Evolutionary conservation across 2,113 vertebrate genomes (phyloP), one percentile per base, ranked within the genome.

Genomic region (Smithornis capensis): DNA sequence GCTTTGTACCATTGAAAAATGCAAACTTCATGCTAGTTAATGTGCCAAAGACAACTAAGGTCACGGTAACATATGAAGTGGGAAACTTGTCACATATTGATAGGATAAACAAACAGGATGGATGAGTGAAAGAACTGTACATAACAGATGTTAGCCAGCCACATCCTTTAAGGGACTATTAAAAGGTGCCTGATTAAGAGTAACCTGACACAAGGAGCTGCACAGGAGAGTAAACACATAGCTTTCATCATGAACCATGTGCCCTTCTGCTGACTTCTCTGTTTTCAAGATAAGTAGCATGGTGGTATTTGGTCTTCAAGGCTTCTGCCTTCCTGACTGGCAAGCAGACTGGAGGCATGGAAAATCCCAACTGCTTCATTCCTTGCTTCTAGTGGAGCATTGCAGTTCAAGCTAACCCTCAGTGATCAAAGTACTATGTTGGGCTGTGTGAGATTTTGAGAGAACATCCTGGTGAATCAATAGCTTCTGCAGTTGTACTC

Each of bases 41-140:
- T 15, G 49, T 92, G 77, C 68, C 79, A 85, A 90, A 93, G 85
- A 64, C 63, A 83, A 23, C 79, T 86, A 77, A 96, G 92, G 90
- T 93, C 60, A 9, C 40, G 47, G 29, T 64, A 83, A 45, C 33
- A 17, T 63, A 37, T 17, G 9, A 56, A 85, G 59, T 56, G 64
- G 73, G 62, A 91, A 83, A 63, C 16, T 45, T 74, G 77, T 78
- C 93, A 63, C 3, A 1, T 65, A 79, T 73, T 40, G 62, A 65
- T 38, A 67, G 23, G 28, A 13, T 42, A 60, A 89, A 91, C 49
- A 57, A 94, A 73, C 4, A 14, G 40, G 44, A 50, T n/a, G 40
- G 63, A 60, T 70, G 33, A 77, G 7, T 15, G 76, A 83, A 83
- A 28, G 65, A 82, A 77, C 53, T 1, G 0, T 56, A 37, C 10